Conservation (phyloP, 2,113 vertebrate species). For the Xiphorhynchus elegans region DNA sequence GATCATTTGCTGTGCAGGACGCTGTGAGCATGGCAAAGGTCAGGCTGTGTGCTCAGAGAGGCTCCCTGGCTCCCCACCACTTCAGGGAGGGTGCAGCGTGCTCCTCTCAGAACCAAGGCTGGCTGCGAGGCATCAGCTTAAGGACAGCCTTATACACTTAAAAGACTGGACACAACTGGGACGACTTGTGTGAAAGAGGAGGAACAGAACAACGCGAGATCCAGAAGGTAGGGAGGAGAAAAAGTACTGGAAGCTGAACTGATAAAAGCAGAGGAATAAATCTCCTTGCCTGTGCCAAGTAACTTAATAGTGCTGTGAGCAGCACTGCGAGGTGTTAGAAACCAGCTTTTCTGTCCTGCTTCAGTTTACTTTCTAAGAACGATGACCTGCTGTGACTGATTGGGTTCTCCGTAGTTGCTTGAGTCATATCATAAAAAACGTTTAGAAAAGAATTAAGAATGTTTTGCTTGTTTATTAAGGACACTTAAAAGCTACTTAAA, state of each 20-base stretch:
- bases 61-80: neutral
- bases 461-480: neutral
- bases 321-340: neutral
- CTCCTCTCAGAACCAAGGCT: rapidly evolving
- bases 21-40: neutral
- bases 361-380: neutral
- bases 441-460: neutral
- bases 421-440: neutral
- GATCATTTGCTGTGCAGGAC: neutral
- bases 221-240: neutral
- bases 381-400: neutral
- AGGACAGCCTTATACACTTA: neutral
- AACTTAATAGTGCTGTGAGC: neutral
- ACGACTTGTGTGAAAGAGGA: neutral
- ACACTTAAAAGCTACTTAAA: neutral
- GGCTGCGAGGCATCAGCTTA: neutral
- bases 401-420: neutral
- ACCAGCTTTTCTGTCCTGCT: neutral
- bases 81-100: rapidly evolving
- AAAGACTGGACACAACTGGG: neutral
- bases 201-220: neutral
- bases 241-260: neutral
- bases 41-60: neutral
- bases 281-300: neutral
- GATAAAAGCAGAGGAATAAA: neutral